Conservation (phyloP, 2,113 vertebrate species). For the Tenebrosternarchus preto region DNA sequence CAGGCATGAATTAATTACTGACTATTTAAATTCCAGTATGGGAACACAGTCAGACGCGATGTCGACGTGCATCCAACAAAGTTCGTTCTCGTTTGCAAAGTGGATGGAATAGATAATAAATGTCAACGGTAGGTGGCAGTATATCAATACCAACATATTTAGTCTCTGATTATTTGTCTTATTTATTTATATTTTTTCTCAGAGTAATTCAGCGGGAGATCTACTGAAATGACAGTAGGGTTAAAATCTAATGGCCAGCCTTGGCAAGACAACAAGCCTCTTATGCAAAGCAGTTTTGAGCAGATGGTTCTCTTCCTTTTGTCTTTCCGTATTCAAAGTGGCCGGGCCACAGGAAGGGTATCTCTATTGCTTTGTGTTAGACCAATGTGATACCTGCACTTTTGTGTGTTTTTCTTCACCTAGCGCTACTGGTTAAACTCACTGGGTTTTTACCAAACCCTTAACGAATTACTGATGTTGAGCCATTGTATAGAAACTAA, state of each 20-base stretch:
- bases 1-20: too few relatives aligned
- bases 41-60: too few relatives aligned
- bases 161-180: background rate
- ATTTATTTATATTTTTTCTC: too few relatives aligned
- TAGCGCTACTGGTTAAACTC: background rate
- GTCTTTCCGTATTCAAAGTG: background rate
- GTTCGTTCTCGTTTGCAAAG: background rate
- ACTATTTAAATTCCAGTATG: too few relatives aligned
- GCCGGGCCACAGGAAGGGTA: too few relatives aligned
- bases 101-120: too few relatives aligned
- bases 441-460: background rate
- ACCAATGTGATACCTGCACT: background rate
- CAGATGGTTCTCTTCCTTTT: background rate
- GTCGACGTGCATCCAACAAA: too few relatives aligned
- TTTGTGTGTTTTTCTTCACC: background rate
- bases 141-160: background rate
- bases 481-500: too few relatives aligned
- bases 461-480: background rate
- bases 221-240: conserved; percentile 1
- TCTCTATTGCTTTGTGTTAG: too few relatives aligned
- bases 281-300: background rate
- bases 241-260: conserved; percentile 4
- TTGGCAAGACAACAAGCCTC: background rate
- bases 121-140: conserved; percentile 37
- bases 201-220: background rate